Evolutionary conservation across 2,888 invertebrate genomes (phyloP), one percentile per base, ranked within the genome.

Genomic region (Poecilus cupreus): DNA sequence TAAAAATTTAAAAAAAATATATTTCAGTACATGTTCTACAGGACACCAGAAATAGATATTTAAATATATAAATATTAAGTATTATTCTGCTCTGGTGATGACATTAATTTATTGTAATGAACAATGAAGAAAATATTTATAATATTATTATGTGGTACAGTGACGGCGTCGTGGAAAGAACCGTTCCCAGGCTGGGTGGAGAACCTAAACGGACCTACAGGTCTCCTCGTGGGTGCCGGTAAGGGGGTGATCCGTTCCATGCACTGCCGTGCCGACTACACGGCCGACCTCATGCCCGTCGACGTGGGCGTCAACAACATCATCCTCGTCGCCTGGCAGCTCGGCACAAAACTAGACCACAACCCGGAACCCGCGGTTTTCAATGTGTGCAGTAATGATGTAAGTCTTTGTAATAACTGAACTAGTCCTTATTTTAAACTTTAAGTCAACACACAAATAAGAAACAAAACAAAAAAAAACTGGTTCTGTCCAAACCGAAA

Each of bases 111-210:
- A n/a, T n/a, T n/a, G n/a, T n/a, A n/a, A n/a, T n/a, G n/a, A n/a
- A n/a, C n/a, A n/a, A n/a, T n/a, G n/a, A n/a, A n/a, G n/a, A n/a
- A n/a, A n/a, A n/a, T n/a, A 13, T 13, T 60, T 16, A 6, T 26
- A 26, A 10, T 49, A 39, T n/a, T 18, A 16, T 81, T 51, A 8
- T 54, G 82, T 39, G 82, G 90, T 89, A 20, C 88, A 96, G 96
- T 98, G 43, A 94, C 94, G 0, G 96, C 97, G 1, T 92, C 95
- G 0, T 91, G 91, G 86, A 92, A 93, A 82, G 96, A 96, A 85
- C 97, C 96, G 0, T 88, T 93, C 82, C 93, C 94, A 0, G 98
- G 98, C 8, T 98, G 97, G 97, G 94, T 97, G 76, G 97, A 97
- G 88, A 97, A 96, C 85, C 90, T 96, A 72, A 97, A 97, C 86